Conservation (phyloP, 2,113 vertebrate species). For the Centropus bengalensis region DNA sequence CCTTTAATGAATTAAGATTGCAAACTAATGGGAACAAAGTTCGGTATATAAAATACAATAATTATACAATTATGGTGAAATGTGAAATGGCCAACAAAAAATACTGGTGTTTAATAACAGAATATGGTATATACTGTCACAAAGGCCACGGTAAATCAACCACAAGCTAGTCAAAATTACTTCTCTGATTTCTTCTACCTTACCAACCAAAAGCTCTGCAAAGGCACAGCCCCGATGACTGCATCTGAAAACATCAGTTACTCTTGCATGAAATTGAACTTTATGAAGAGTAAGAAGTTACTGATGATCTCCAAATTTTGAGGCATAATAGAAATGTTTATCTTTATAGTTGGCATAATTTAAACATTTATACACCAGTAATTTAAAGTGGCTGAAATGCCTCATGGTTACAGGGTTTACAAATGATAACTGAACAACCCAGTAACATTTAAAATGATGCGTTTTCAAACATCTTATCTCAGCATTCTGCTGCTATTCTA, state of each 20-base stretch:
- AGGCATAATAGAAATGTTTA: slow-evolving; percentile 61
- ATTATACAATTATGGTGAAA: background rate
- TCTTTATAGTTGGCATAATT: slow-evolving; percentile 61
- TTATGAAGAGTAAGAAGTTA: slow-evolving; percentile 59
- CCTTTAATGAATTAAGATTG: background rate
- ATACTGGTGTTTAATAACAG: background rate
- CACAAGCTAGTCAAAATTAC: background rate
- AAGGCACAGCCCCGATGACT: slow-evolving; percentile 22
- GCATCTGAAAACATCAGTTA: slow-evolving; percentile 66
- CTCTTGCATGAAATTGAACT: slow-evolving; percentile 67
- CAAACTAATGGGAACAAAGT: slow-evolving; percentile 10
- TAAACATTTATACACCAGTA: slow-evolving; percentile 60
- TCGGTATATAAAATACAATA: background rate
- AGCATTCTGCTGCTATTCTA: slow-evolving; percentile 25
- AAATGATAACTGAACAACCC: slow-evolving; percentile 19
- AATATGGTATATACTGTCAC: background rate
- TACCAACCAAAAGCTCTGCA: slow-evolving; percentile 8
- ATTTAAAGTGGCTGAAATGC: slow-evolving; percentile 52
- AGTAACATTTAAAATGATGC: slow-evolving; percentile 4
- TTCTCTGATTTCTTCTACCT: slow-evolving; percentile 17
- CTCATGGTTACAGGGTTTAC: slow-evolving; percentile 3
- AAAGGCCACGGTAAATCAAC: background rate
- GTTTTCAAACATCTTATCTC: slow-evolving; percentile 2
- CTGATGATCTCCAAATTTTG: slow-evolving; percentile 61
- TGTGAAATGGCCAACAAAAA: background rate